phyloP scores from a whole-genome alignment of 2,113 vertebrate genomes.

The Naja naja region DNA sequence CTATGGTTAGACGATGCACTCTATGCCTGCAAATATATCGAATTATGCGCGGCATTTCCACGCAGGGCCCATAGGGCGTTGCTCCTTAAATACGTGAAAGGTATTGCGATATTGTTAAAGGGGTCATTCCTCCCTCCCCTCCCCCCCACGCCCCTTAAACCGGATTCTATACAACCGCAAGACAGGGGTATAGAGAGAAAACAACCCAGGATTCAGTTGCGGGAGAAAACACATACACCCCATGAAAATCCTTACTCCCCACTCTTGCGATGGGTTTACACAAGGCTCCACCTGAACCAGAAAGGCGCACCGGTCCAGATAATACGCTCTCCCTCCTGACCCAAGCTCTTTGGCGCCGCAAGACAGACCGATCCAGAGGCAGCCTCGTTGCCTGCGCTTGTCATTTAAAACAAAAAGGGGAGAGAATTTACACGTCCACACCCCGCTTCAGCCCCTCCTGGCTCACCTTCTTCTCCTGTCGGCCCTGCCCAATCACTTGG shows the following conservation, averaged over 20 bases:
- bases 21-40: not conserved
- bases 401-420: too few species aligned
- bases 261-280: too few species aligned
- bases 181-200: too few species aligned
- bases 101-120: not conserved
- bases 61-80: not conserved
- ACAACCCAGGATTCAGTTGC: not conserved
- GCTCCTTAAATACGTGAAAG: not conserved
- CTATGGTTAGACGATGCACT: not conserved
- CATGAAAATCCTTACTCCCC: not conserved
- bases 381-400: too few species aligned
- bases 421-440: not conserved
- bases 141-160: not conserved
- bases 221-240: not conserved
- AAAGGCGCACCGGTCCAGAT: not conserved
- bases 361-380: not conserved
- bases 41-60: not conserved
- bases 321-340: not conserved
- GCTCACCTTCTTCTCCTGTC: slow-evolving; percentile 71
- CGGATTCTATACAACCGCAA: not conserved
- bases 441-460: not conserved
- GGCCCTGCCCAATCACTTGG: slow-evolving; percentile 54
- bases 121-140: not conserved
- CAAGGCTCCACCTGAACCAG: not conserved
- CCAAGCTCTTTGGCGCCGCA: not conserved